Evolutionary conservation across 2,113 vertebrate species (phyloP), one percentile per base, ranked within the genome.

Genomic region (Cygnus buccinator): DNA sequence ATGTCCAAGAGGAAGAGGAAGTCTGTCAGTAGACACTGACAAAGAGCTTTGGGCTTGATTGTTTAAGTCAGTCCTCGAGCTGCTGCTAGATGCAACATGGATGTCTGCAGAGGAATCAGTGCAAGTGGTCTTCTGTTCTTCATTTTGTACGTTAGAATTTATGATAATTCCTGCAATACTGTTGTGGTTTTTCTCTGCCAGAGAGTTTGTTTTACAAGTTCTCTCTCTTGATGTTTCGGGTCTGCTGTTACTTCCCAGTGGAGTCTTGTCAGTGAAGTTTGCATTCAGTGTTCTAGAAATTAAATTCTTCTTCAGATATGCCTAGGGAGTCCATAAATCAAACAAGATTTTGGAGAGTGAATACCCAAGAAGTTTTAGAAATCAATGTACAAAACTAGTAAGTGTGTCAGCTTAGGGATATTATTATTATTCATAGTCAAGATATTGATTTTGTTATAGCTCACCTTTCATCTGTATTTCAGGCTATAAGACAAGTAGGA

Each of bases 241-340:
- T 55, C 31, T 95, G 92, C 57, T 81, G 13, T 76, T 92, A 75
- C 43, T 94, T 95, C 76, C 87, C 35, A 83, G 84, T 54, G 89
- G 81, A 85, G 77, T 79, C 77, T 89, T 94, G 84, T 94, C 87
- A 90, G 54, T 35, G 66, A 75, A 52, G 58, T 93, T 89, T 35
- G 7, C 44, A 62, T 62, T 84, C 63, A 43, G 52, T 77, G 80
- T 91, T 94, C 94, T 97, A 86, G 95, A 86, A 95, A 96, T 72
- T 19, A 94, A 74, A 92, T 95, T 98, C 89, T 85, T 95, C 66
- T 95, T 97, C 3, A 20, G 94, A 59, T 86, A n/a, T 74, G 95
- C 97, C 98, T 98, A 94, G 67, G 77, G 95, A 93, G 95, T 91
- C 93, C 91, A 3, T 58, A 98, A 94, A 97, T 71, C 98, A 96